Base-by-base conservation (phyloP, 2,113 vertebrate genomes). In the Brienomyrus brachyistius region DNA sequence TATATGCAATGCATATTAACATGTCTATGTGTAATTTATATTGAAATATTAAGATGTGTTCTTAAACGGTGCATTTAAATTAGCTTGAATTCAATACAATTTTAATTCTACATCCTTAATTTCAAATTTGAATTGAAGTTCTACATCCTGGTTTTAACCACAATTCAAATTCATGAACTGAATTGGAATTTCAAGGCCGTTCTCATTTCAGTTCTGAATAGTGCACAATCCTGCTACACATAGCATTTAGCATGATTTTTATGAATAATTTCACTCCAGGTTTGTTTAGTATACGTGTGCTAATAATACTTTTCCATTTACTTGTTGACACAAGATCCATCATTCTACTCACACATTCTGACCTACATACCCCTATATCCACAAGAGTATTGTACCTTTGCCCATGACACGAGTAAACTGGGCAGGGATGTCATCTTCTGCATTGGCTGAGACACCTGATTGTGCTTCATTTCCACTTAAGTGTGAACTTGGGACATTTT, bases 361-460 rank as follows among this genome's bases (percentile, higher is more conserved):
- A 80, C 74, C 35, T 43, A 80, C 74, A 80, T 80, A 43, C 35
- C 17, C 74, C 15, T 43, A 80, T 40, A 43, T 87, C 48, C 27
- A 87, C 31, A 50, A 27, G 27, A 35, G 6, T 35, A 87, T 40
- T 40, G 31, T 94, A 99, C 98, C 98, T 98, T 99, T 99, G 31
- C 98, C 98, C 98, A 99, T 99, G 92, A 99, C 98, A 0, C 98
- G 97, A 8, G 98, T 99, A 94, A 99, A 99, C 96, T 99, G 98
- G 0, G 97, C 97, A 0, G 98, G 98, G 90, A 99, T 96, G 93
- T 99, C 98, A 0, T 97, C 98, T 93, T 99, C 98, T 0, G 97
- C 96, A 88, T 99, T 92, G 31, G 97, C 94, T 7, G 93, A 95
- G 0, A 95, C 92, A 3, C 97, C 96, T 0, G 97, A 95, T 94